These are phyloP conservation scores for Cinclus mexicanus DNA, from an alignment of 2,113 vertebrate genomes.

Conservation along the genomic window DNA sequence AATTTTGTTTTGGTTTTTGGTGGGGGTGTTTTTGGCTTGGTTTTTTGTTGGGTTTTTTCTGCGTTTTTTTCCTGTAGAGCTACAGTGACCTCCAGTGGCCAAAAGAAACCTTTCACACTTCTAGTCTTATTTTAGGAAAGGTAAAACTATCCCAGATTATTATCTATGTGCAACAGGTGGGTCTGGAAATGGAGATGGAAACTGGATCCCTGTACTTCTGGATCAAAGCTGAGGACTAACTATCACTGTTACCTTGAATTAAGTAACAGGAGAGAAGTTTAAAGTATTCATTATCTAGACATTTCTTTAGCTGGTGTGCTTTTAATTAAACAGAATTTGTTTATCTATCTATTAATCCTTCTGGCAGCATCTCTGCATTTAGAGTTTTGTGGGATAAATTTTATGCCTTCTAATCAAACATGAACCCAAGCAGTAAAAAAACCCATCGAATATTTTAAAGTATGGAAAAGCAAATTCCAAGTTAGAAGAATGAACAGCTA, in stretches of 20 bases:
- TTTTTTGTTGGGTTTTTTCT: neutral
- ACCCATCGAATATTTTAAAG: neutral
- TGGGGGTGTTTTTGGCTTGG: neutral
- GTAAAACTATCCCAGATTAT: neutral
- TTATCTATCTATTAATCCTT: neutral
- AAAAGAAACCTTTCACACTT: neutral
- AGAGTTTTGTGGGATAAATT: neutral
- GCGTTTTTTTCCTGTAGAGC: neutral
- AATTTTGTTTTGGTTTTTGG: neutral
- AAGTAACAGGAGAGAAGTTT: neutral
- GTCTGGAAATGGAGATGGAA: constrained; percentile 18
- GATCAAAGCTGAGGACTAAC: neutral
- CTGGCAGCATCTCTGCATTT: neutral
- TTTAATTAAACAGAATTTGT: constrained; percentile 20
- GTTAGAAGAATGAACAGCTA: neutral
- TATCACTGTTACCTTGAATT: neutral
- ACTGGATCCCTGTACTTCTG: neutral
- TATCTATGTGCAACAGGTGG: neutral
- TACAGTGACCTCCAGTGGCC: constrained; percentile 64
- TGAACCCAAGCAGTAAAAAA: neutral
- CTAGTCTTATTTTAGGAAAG: neutral
- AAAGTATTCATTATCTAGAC: neutral
- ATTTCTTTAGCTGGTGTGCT: neutral
- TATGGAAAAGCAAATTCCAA: neutral
- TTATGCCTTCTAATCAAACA: neutral